Percentiles rank a stretch among this genome's conserved stretches.
Conservation (phyloP, 2,113 vertebrate genomes). For the Chiloscyllium plagiosum region DNA sequence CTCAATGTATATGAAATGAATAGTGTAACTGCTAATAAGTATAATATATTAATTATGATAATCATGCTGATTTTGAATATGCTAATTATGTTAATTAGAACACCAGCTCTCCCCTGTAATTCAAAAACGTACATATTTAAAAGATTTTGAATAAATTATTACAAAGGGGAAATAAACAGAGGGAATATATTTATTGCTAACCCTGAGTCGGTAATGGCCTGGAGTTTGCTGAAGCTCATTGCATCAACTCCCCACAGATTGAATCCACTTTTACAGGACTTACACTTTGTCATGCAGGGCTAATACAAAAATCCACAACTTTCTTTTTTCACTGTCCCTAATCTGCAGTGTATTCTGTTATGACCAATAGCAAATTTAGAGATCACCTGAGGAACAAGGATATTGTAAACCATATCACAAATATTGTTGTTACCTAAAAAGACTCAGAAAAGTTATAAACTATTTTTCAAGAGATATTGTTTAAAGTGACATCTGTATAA, state of each 20-base stretch:
- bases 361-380: neutral
- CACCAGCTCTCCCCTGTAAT: neutral
- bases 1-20: neutral
- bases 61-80: slow-evolving; percentile 25
- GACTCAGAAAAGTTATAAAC: no score
- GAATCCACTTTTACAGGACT: neutral
- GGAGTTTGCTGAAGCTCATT: neutral
- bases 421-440: neutral
- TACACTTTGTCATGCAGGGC: neutral
- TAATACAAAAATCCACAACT: neutral
- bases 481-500: neutral
- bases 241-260: neutral
- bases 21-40: slow-evolving; percentile 19
- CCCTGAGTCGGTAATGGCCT: slow-evolving; percentile 4
- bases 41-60: slow-evolving; percentile 27
- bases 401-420: neutral
- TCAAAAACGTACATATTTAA: slow-evolving; percentile 30
- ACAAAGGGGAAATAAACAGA: slow-evolving; percentile 17
- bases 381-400: neutral
- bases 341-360: neutral
- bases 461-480: neutral
- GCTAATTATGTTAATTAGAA: slow-evolving; percentile 30
- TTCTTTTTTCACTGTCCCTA: neutral
- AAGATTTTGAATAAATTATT: slow-evolving; percentile 21
- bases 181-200: slow-evolving; percentile 20